Evolutionary conservation across 2,888 invertebrate genomes (phyloP), one percentile per base, ranked within the genome.

Genomic region (Copidosoma aretas): DNA sequence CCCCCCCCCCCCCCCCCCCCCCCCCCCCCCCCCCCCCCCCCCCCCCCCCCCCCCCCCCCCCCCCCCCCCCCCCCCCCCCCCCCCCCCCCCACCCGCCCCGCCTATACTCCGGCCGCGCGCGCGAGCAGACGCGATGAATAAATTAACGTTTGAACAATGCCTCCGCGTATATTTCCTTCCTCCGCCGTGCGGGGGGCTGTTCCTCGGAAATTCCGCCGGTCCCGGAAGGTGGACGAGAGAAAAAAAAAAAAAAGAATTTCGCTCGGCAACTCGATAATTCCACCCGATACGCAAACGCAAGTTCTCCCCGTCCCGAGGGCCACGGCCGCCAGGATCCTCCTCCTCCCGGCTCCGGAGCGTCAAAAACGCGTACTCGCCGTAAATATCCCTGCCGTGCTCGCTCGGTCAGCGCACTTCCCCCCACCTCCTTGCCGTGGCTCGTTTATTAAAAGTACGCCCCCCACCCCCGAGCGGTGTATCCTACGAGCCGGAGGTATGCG

Each of bases 81-180:
- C 62, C 5, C 24, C 22, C 25, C 21, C 5, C 1, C 56, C 25
- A 10, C 2, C 5, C 10, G 15, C 56, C 21, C 51, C 46, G 51
- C 61, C n/a, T 52, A 32, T 62, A 22, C 73, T 43, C 61, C 60
- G 22, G 53, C 25, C 54, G 41, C 51, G 59, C 59, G 56, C 56
- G 69, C 60, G 10, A 46, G 52, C 60, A 19, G 2, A 32, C 60
- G 64, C 70, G 68, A 73, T 70, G 71, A 74, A 73, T 74, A 71
- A 74, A 73, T 73, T 73, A 74, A 74, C 73, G 68, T 67, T 71
- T 68, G 70, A 74, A 71, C 73, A 73, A 74, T 74, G 67, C 71
- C 66, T 64, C 70, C 65, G 63, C 65, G 72, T 68, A 70, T 70
- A 70, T 70, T 70, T 69, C 72, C 69, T 61, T 67, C 64, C n/a